Conservation (phyloP, 2,888 invertebrate species). For the Conchocele bisecta region DNA sequence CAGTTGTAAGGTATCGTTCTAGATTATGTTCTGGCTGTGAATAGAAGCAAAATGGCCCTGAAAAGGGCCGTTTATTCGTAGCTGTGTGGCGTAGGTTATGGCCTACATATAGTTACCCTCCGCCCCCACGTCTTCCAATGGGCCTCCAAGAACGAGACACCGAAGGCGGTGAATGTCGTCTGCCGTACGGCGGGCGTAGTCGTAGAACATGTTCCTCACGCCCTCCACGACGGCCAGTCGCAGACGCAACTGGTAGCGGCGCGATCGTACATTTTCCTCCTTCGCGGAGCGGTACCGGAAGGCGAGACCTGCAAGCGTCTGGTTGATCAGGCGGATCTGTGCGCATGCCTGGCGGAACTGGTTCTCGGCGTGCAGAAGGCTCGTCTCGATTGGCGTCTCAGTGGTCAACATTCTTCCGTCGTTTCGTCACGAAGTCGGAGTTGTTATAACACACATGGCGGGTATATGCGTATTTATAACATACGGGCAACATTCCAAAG, state of each 20-base stretch:
- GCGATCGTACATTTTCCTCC: conserved; percentile 59
- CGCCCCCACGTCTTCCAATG: no score
- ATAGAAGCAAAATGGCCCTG: no score
- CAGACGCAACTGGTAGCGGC: conserved; percentile 72
- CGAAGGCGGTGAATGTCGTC: conserved; percentile 29
- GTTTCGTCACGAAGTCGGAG: no score
- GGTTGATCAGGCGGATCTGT: conserved; percentile 70
- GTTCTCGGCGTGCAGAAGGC: conserved; percentile 21
- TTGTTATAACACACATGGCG: no score
- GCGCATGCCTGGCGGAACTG: conserved; percentile 63
- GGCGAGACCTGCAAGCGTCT: conserved; percentile 54
- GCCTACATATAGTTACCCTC: no score
- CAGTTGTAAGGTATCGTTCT: no score
- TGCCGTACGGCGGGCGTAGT: conserved; percentile 54
- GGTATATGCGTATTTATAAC: no score
- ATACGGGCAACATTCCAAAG: no score
- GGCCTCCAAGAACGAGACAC: not conserved
- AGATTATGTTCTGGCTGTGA: no score
- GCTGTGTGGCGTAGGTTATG: no score
- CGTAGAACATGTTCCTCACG: conserved; percentile 60
- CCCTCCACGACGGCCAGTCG: conserved; percentile 67
- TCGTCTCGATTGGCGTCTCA: not conserved
- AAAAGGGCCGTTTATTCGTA: conserved; percentile 56
- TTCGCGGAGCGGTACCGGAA: conserved; percentile 68
- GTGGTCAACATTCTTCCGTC: not conserved